These are phyloP conservation scores for Drosophila mauritiana DNA, from an alignment of 1,140 invertebrate species.

Conservation along the genomic window DNA sequence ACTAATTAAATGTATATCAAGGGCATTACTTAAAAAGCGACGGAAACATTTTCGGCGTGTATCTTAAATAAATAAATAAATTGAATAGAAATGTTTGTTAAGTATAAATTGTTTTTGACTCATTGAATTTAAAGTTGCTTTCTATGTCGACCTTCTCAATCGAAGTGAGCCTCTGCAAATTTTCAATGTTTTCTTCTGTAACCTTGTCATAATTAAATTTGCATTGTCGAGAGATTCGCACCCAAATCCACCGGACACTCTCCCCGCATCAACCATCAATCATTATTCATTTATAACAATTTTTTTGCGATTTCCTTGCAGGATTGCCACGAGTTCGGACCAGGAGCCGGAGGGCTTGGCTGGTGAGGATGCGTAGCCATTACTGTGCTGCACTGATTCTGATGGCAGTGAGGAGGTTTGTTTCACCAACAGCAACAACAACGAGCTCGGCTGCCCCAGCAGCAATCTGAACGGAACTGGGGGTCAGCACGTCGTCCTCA, in stretches of 20 bases:
- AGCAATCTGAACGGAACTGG: constrained; percentile 50
- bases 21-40: no score
- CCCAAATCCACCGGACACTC: neutral
- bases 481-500: constrained; percentile 63
- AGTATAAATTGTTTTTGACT: no score
- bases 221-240: constrained; percentile 15
- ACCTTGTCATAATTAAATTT: neutral
- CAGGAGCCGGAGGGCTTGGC: constrained; percentile 65
- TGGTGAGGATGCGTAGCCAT: constrained; percentile 82
- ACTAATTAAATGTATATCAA: no score
- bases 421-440: constrained; percentile 70
- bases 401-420: constrained; percentile 75
- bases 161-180: no score
- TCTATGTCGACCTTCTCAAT: no score
- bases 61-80: no score
- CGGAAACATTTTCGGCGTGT: no score
- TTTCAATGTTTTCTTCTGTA: neutral
- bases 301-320: constrained; percentile 43
- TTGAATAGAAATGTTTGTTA: no score
- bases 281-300: constrained; percentile 33
- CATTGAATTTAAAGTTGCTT: no score
- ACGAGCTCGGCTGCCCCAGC: constrained; percentile 61
- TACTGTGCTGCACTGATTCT: constrained; percentile 81
- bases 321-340: constrained; percentile 68
- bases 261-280: constrained; percentile 10